These are phyloP conservation scores for Sturmia bella DNA, from an alignment of 2,888 invertebrate species.

Conservation along the genomic window DNA sequence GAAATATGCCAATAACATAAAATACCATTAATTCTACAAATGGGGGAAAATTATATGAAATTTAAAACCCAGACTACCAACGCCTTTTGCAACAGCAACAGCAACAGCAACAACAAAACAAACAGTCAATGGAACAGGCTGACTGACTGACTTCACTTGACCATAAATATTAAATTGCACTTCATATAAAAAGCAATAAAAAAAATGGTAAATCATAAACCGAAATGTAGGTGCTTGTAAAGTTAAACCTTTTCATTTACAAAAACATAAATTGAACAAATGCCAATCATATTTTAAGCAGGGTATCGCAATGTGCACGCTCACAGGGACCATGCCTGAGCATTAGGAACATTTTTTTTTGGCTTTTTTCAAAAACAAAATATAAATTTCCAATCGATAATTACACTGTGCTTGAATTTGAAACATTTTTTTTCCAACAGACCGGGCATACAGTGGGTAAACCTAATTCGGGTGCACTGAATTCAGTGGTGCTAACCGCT, in stretches of 20 bases:
- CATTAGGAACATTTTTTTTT: too few relatives aligned
- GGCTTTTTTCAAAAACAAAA: slow-evolving; percentile 33
- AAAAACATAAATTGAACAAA: slow-evolving; percentile 46
- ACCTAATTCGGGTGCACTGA: too few relatives aligned
- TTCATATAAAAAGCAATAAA: slow-evolving; percentile 30
- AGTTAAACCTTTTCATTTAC: slow-evolving; percentile 33
- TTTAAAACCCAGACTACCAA: slow-evolving; percentile 61
- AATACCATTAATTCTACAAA: slow-evolving; percentile 52
- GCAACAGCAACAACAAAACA: slow-evolving; percentile 12
- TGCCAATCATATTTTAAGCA: slow-evolving; percentile 61
- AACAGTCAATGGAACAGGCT: slow-evolving; percentile 23
- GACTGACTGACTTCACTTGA: slow-evolving; percentile 54
- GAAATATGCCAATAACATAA: slow-evolving; percentile 29
- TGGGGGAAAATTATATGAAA: slow-evolving; percentile 57
- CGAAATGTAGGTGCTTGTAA: slow-evolving; percentile 46
- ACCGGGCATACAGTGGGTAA: too few relatives aligned
- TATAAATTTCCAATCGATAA: slow-evolving; percentile 1
- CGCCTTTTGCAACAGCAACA: slow-evolving; percentile 55
- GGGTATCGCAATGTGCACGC: slow-evolving; percentile 3
- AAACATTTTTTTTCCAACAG: too few relatives aligned
- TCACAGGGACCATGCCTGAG: too few relatives aligned
- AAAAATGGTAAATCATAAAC: slow-evolving; percentile 3
- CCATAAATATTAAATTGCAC: slow-evolving; percentile 65
- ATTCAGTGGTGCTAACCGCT: too few relatives aligned
- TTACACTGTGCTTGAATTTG: slow-evolving; percentile 13